phyloP scores from a whole-genome alignment of 2,113 vertebrate genomes.

The cattle (Bos taurus) region ARS-UCD2.0 NC_037351.1:24476501-24477000 shows the following conservation, averaged over 20 bases:
- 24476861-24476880: slow-evolving; percentile 74
- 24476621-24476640: slow-evolving; percentile 42
- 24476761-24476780: slow-evolving; percentile 77
- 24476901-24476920: slow-evolving; percentile 85
- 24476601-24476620: slow-evolving; percentile 25
- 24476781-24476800: slow-evolving; percentile 69
- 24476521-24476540: slow-evolving; percentile 76
- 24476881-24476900: slow-evolving; percentile 80
- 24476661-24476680: neutral
- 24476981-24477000: slow-evolving; percentile 82
- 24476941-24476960: slow-evolving; percentile 88
- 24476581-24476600: slow-evolving; percentile 57
- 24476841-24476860: slow-evolving; percentile 79
- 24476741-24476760: slow-evolving; percentile 73
- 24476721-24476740: slow-evolving; percentile 70
- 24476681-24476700: slow-evolving; percentile 52
- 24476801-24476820: slow-evolving; percentile 68
- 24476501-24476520: slow-evolving; percentile 74
- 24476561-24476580: slow-evolving; percentile 56
- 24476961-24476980: slow-evolving; percentile 82
- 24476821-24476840: slow-evolving; percentile 74
- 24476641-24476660: slow-evolving; percentile 43
- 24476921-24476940: slow-evolving; percentile 83
- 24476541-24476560: slow-evolving; percentile 61
- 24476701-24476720: slow-evolving; percentile 62